Evolutionary conservation across 2,113 vertebrate species (phyloP).

Genomic region (Aleadryas rufinucha): DNA sequence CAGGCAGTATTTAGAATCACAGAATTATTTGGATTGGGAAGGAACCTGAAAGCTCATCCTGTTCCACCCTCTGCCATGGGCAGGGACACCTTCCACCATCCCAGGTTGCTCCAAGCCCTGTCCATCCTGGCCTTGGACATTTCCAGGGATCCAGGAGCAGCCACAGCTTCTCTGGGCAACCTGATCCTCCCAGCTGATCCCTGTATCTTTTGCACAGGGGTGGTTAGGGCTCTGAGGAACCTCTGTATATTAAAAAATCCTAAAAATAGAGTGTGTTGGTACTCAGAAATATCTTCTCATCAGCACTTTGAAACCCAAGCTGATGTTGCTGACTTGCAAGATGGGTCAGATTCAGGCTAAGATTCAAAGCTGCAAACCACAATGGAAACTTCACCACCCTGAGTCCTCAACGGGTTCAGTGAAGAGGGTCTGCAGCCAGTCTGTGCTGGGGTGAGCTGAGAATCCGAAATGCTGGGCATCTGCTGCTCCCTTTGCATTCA

Average conservation of each 20-base stretch:
- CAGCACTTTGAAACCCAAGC: background rate
- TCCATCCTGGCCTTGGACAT: background rate
- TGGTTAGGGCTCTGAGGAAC: background rate
- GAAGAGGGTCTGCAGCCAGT: background rate
- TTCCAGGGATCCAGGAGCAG: background rate
- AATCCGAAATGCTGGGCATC: background rate
- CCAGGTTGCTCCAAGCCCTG: background rate
- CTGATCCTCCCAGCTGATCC: background rate
- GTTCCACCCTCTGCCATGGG: background rate
- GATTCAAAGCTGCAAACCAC: background rate
- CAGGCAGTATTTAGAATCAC: background rate
- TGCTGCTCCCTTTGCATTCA: background rate
- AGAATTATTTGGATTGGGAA: background rate
- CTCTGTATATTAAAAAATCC: background rate
- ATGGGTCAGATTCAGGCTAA: background rate
- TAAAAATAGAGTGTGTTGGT: background rate
- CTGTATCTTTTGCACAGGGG: background rate
- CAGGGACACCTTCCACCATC: background rate
- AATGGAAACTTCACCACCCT: background rate
- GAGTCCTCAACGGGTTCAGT: background rate
- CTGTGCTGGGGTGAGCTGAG: background rate
- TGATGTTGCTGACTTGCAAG: constrained; percentile 3
- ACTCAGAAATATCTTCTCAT: background rate
- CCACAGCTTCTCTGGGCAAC: background rate
- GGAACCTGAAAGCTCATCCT: background rate